Conservation (phyloP, 2,113 vertebrate species). For the Nesogale talazaci region DNA sequence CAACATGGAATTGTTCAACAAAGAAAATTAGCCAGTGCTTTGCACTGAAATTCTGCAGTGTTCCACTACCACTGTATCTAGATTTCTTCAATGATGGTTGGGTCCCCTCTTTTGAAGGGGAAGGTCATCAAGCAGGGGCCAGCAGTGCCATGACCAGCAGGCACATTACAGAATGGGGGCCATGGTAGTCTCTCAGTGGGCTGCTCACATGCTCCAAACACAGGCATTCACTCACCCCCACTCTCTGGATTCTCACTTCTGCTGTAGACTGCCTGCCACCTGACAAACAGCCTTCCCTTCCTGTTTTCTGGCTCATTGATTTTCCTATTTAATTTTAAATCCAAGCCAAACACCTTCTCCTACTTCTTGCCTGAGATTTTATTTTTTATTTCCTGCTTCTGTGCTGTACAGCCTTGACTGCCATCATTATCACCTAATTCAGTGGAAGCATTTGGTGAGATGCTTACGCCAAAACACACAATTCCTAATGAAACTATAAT, state of each 20-base stretch:
- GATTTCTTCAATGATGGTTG: background rate
- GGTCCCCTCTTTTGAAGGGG: background rate
- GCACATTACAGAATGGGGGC: background rate
- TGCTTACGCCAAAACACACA: background rate
- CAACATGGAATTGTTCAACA: background rate
- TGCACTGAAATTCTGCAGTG: background rate
- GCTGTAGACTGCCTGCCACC: background rate
- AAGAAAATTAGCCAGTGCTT: background rate
- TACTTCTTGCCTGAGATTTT: background rate
- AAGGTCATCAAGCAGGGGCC: background rate
- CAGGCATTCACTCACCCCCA: background rate
- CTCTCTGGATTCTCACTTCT: background rate
- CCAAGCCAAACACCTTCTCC: background rate
- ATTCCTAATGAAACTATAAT: background rate
- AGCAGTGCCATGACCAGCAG: background rate
- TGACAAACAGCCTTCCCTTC: background rate
- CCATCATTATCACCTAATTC: background rate
- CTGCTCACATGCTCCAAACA: background rate
- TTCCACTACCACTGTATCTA: accelerated
- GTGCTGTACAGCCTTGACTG: background rate
- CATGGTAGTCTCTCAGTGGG: background rate
- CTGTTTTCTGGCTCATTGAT: background rate
- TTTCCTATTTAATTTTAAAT: background rate
- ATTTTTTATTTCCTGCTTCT: background rate
- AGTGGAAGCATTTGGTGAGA: background rate